These are phyloP conservation scores for Creontiades dilutus DNA, from an alignment of 2,888 invertebrate species.

Conservation along the genomic window DNA sequence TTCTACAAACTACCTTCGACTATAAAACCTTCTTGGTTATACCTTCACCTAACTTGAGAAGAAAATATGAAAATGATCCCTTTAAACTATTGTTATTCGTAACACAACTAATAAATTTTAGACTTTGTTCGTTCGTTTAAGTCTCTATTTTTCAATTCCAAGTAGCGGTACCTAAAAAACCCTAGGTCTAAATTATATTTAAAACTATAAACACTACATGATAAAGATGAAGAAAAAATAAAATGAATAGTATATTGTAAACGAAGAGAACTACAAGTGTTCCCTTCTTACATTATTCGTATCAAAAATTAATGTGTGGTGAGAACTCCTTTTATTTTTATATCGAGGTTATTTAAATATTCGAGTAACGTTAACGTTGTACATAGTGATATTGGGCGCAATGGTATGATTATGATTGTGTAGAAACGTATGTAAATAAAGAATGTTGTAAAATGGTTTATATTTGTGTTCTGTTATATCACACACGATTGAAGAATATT, in stretches of 20 bases:
- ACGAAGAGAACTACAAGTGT: background rate
- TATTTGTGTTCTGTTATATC: background rate
- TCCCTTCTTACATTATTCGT: background rate
- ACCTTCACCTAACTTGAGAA: background rate
- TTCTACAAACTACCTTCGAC: background rate
- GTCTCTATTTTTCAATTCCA: background rate
- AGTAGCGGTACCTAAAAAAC: background rate
- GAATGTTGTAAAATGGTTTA: slow-evolving; percentile 27
- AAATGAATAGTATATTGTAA: slow-evolving; percentile 2
- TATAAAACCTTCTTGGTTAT: background rate
- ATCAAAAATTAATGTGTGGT: slow-evolving; percentile 19
- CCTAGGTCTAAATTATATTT: background rate
- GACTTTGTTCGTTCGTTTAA: background rate
- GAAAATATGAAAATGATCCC: background rate
- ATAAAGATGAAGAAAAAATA: background rate
- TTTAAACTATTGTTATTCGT: background rate
- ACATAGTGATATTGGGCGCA: slow-evolving; percentile 14
- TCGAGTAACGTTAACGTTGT: slow-evolving; percentile 26
- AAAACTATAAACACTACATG: background rate
- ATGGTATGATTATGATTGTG: background rate
- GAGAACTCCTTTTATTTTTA: slow-evolving; percentile 50
- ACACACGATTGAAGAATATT: too few relatives aligned
- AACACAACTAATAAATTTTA: slow-evolving; percentile 3
- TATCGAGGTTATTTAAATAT: slow-evolving; percentile 42
- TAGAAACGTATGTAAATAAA: slow-evolving; percentile 36